Evolutionary conservation across 1,140 invertebrate species (phyloP).

Genomic region (Phortica variegata): DNA sequence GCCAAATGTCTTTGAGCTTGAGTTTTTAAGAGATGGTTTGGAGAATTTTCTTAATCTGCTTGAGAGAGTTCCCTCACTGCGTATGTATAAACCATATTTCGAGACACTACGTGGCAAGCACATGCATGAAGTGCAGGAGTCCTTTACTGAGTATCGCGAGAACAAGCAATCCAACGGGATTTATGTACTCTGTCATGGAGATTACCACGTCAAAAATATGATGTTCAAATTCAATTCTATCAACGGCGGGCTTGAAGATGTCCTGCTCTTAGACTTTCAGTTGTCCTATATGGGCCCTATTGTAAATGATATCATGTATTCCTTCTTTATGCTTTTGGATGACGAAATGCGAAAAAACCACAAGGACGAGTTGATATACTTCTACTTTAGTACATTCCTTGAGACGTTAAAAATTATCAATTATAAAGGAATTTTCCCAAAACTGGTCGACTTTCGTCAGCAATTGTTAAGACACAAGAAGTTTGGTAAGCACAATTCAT

Average conservation of each 20-base stretch:
- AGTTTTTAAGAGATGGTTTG: slow-evolving; percentile 3
- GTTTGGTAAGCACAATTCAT: slow-evolving; percentile 3
- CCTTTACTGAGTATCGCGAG: slow-evolving; percentile 13
- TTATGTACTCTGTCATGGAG: slow-evolving; percentile 23
- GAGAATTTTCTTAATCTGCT: slow-evolving; percentile 13
- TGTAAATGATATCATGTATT: slow-evolving; percentile 20
- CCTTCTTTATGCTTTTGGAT: slow-evolving; percentile 14
- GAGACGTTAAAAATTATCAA: slow-evolving; percentile 14
- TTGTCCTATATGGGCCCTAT: slow-evolving; percentile 18
- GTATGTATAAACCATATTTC: slow-evolving; percentile 17
- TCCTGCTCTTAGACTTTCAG: slow-evolving; percentile 23
- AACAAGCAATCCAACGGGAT: slow-evolving; percentile 4
- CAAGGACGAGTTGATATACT: slow-evolving; percentile 16
- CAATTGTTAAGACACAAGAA: slow-evolving; percentile 15
- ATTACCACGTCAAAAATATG: slow-evolving; percentile 23
- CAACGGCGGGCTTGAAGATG: slow-evolving; percentile 5
- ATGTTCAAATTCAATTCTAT: slow-evolving; percentile 18
- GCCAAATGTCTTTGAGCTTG: slow-evolving; percentile 12
- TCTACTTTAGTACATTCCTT: slow-evolving; percentile 16
- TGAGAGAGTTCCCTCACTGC: slow-evolving; percentile 1
- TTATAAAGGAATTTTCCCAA: slow-evolving; percentile 5
- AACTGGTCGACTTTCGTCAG: slow-evolving; percentile 7
- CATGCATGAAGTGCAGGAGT: not conserved
- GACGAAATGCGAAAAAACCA: slow-evolving; percentile 7
- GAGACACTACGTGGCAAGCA: slow-evolving; percentile 2